These are phyloP conservation scores for Acestrorhynchus altus DNA, from an alignment of 2,797 vertebrate genomes.

Conservation along the genomic window DNA sequence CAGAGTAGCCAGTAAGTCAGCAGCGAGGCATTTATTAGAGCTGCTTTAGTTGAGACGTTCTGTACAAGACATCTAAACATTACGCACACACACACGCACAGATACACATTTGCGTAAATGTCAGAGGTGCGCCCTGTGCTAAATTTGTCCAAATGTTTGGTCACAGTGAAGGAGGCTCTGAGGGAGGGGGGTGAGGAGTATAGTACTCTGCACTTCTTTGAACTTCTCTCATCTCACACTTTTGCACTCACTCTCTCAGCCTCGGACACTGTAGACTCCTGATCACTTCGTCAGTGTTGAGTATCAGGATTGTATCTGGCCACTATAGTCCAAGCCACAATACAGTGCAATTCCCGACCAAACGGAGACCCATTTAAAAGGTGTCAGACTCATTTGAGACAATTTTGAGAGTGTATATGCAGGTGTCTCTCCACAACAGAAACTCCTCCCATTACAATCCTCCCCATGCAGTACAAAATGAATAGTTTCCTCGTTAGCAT, in stretches of 20 bases:
- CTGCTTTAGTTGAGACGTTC: conserved; percentile 54
- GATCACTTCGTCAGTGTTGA: too few species aligned
- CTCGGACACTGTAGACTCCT: too few species aligned
- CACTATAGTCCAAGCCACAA: too few species aligned
- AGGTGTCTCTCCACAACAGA: too few species aligned
- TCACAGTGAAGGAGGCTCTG: conserved; percentile 71
- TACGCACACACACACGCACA: not conserved
- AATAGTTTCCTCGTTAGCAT: too few species aligned
- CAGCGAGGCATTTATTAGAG: conserved; percentile 62
- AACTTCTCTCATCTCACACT: not conserved
- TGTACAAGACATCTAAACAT: conserved; percentile 60
- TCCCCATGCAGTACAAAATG: too few species aligned
- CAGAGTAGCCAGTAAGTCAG: conserved; percentile 23
- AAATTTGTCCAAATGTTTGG: conserved; percentile 82
- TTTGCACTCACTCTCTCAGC: not conserved
- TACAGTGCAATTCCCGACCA: too few species aligned
- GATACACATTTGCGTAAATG: conserved; percentile 68
- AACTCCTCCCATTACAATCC: too few species aligned
- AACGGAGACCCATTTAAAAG: too few species aligned
- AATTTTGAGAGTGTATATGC: too few species aligned
- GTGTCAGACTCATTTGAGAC: too few species aligned
- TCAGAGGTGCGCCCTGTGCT: conserved; percentile 79
- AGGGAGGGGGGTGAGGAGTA: conserved; percentile 50
- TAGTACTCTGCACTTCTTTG: not conserved
- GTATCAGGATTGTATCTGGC: too few species aligned